These are phyloP conservation scores for Polyodon spathula DNA, from an alignment of 2,113 vertebrate species.

Conservation along the genomic window DNA sequence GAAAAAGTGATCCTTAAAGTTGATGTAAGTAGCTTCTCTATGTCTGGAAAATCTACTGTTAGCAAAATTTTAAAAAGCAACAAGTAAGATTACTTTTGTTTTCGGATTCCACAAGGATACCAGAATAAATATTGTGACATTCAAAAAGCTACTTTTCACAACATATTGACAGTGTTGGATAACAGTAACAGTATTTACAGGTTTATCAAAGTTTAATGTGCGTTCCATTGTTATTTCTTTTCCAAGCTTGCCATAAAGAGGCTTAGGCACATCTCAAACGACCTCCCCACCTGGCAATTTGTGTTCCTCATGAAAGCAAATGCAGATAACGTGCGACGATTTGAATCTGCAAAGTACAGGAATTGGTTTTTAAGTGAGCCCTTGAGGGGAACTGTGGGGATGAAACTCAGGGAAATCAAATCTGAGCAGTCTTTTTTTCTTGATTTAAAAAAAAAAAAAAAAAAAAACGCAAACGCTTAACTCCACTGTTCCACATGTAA, in stretches of 20 bases:
- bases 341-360: constrained; percentile 40
- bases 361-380: constrained; percentile 47
- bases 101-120: too few species aligned
- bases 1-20: constrained; percentile 24
- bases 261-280: constrained; percentile 34
- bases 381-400: neutral
- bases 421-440: constrained; percentile 30
- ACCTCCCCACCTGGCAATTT: constrained; percentile 31
- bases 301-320: constrained; percentile 51
- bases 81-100: too few species aligned
- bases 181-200: too few species aligned
- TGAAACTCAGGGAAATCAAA: neutral
- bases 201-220: neutral
- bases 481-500: too few species aligned
- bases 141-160: too few species aligned
- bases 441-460: too few species aligned
- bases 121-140: neutral
- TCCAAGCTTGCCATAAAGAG: constrained; percentile 32
- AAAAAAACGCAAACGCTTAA: neutral
- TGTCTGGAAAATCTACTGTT: neutral
- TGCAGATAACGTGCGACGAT: constrained; percentile 4
- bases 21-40: constrained; percentile 34
- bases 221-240: neutral
- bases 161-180: too few species aligned
- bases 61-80: too few species aligned